Base-by-base conservation (phyloP, 2,113 vertebrate species). In the Picathartes gymnocephalus region DNA sequence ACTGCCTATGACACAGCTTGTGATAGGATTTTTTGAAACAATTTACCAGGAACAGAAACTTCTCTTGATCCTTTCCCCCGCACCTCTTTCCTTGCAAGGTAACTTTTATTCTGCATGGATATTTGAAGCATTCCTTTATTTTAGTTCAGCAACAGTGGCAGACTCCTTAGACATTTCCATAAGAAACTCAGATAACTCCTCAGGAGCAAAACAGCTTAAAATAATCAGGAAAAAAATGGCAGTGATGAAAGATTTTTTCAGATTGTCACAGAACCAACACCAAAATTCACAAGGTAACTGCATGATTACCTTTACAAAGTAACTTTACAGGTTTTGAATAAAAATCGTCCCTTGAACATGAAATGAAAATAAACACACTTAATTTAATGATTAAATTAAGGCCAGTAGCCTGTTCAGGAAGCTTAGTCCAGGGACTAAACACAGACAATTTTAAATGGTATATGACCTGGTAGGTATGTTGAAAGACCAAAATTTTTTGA, bases 111-210 rank as follows among this genome's bases (percentile, higher is more conserved):
- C 47, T 82, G 30, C 39, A 56, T 21, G 23, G n/a, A 69, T 85
- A 50, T 68, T 71, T 74, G 72, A 96, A 95, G 83, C 56, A 60
- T 45, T 83, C 17, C 74, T 92, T 88, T 65, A 70, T 94, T 96
- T 86, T 66, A 70, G 33, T 72, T 94, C 72, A 86, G 51, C 28
- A 85, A 33, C 22, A 40, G 28, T 69, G 40, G 31, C 60, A 92
- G 80, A 54, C 10, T 79, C 70, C 69, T 92, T 65, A 84, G 33
- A 15, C 37, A 74, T 61, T 94, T 87, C 33, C 35, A 48, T 6
- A 80, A 28, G 33, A 81, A 88, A 70, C 25, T 48, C 42, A 48
- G 44, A 57, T 42, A 66, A 70, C 42, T 66, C 69, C 51, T 94
- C 40, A 70, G 48, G 45, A 95, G 54, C 17, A 82, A 88, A 93